Percentiles rank a stretch among this genome's conserved stretches.
Conservation (phyloP, 37 sponge, comb jelly and placozoan genomes). For the Theonella swinhoei region DNA sequence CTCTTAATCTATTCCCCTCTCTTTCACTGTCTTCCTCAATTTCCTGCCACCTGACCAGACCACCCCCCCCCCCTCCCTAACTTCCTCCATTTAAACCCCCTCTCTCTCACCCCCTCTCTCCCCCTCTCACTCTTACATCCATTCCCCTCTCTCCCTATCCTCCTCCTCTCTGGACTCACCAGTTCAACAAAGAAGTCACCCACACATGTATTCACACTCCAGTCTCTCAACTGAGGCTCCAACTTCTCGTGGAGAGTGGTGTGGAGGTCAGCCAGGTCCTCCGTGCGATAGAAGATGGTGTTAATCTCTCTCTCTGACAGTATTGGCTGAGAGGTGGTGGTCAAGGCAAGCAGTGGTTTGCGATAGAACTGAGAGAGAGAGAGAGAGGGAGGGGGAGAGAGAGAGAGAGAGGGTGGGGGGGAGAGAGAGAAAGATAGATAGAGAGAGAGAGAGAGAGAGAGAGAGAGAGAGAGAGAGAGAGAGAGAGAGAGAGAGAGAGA, state of each 20-base stretch:
- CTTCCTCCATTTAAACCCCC: neutral
- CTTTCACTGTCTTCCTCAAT: too few relatives aligned
- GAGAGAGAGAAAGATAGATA: neutral
- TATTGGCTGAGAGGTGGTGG: conserved; percentile 77
- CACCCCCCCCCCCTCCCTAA: too few relatives aligned
- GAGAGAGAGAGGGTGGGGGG: neutral
- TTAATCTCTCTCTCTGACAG: conserved; percentile 67
- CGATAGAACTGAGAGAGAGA: conserved; percentile 65
- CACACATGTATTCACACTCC: conserved; percentile 66
- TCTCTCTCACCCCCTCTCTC: neutral
- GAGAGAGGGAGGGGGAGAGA: neutral
- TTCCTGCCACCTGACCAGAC: too few relatives aligned
- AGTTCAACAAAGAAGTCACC: conserved; percentile 83
- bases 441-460: neutral
- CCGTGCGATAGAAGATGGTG: conserved; percentile 81
- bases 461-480: neutral
- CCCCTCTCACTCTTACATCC: neutral
- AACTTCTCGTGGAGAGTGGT: conserved; percentile 52
- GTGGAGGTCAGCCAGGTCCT: conserved; percentile 74
- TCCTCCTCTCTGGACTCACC: conserved; percentile 52
- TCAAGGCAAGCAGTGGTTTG: conserved; percentile 79
- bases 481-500: neutral
- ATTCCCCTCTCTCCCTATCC: neutral
- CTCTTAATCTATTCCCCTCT: neutral
- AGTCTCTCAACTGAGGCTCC: conserved; percentile 55